phyloP scores from a whole-genome alignment of 1,140 invertebrate species.

The Habropoda laboriosa region DNA sequence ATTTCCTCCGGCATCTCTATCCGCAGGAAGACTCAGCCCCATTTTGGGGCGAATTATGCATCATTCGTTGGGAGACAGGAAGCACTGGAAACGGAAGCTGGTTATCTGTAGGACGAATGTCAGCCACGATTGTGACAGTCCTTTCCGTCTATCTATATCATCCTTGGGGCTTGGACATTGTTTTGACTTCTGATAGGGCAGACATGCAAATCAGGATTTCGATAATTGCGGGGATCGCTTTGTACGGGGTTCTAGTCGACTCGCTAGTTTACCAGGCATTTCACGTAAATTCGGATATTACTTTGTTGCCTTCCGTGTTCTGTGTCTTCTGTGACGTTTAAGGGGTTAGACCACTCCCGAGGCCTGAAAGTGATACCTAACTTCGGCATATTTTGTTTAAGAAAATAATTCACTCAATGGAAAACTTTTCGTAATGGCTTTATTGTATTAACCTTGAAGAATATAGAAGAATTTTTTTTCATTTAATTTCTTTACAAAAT shows the following conservation, averaged over 20 bases:
- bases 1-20: slow-evolving; percentile 48
- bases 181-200: slow-evolving; percentile 22
- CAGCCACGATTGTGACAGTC: slow-evolving; percentile 41
- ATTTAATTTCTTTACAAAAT: no score
- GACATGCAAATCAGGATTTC: slow-evolving; percentile 14
- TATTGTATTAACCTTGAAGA: no score
- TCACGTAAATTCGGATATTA: neutral
- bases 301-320: no score
- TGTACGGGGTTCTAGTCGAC: no score
- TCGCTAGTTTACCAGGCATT: neutral
- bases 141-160: slow-evolving; percentile 48
- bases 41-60: slow-evolving; percentile 53
- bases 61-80: slow-evolving; percentile 56
- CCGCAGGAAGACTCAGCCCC: slow-evolving; percentile 33
- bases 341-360: no score
- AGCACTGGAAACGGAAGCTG: slow-evolving; percentile 47
- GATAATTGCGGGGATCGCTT: slow-evolving; percentile 23
- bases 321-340: no score
- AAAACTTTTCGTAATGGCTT: no score
- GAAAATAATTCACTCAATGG: no score
- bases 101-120: slow-evolving; percentile 54
- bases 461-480: no score
- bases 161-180: slow-evolving; percentile 24
- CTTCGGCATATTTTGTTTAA: no score
- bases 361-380: no score